Evolutionary conservation across 2,113 vertebrate genomes (phyloP).

Genomic region (Chaenogobius annularis): DNA sequence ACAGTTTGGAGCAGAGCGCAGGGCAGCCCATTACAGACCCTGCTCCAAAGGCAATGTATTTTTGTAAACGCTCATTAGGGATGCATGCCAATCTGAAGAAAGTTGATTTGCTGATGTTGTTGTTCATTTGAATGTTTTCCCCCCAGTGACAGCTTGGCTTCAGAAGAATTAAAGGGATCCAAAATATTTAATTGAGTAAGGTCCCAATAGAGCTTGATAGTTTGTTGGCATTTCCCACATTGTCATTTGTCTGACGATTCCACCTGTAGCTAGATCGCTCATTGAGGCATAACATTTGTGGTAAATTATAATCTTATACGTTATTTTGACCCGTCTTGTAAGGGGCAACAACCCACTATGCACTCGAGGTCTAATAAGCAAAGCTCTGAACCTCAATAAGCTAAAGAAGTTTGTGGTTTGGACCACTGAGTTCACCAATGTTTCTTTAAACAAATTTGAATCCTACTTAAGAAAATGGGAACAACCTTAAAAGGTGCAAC

Average conservation of each 20-base stretch:
- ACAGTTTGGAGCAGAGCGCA: conserved; percentile 56
- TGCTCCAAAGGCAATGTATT: conserved; percentile 49
- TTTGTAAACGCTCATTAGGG: conserved; percentile 59
- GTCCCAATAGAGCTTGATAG: conserved; percentile 15
- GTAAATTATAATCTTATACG: not conserved
- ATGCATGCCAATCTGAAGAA: conserved; percentile 66
- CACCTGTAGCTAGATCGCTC: conserved; percentile 22
- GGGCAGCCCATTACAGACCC: conserved; percentile 59
- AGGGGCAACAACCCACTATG: not conserved
- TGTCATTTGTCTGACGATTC: conserved; percentile 17
- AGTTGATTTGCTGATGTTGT: conserved; percentile 65
- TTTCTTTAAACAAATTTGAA: not conserved
- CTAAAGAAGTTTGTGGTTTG: not conserved
- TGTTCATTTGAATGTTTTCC: conserved; percentile 62
- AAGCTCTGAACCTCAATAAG: not conserved
- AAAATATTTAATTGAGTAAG: conserved; percentile 52
- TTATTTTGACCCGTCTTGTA: not conserved
- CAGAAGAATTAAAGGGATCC: conserved; percentile 40
- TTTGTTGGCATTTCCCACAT: conserved; percentile 11
- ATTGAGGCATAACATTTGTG: not conserved
- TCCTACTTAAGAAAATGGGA: not conserved
- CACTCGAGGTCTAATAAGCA: not conserved
- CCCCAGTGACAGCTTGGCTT: conserved; percentile 47
- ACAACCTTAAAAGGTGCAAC: not conserved
- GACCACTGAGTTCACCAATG: not conserved